phyloP scores from a whole-genome alignment of 2,113 vertebrate genomes.

The Lepidothrix coronata region DNA sequence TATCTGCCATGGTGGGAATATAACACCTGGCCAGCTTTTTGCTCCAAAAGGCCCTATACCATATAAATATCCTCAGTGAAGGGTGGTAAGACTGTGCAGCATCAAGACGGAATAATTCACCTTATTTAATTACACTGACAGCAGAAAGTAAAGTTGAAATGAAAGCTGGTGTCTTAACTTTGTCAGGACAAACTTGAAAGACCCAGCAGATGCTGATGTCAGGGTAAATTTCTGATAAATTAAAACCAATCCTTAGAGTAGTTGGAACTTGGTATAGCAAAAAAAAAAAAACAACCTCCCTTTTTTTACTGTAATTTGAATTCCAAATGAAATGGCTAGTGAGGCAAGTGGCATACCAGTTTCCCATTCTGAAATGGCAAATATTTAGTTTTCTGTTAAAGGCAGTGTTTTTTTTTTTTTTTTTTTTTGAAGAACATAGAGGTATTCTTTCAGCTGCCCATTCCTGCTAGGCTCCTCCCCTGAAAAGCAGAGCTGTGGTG shows the following conservation, averaged over 20 bases:
- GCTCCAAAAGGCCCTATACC: not conserved
- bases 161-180: not conserved
- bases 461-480: not conserved
- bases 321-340: not conserved
- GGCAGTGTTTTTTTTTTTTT: too few relatives aligned
- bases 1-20: not conserved
- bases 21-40: not conserved
- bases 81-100: not conserved
- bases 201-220: not conserved
- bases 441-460: not conserved
- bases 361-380: not conserved
- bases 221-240: not conserved
- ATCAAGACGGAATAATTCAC: not conserved
- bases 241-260: not conserved
- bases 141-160: not conserved
- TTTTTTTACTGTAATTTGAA: not conserved
- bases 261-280: not conserved
- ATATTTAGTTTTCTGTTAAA: not conserved
- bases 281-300: fast-evolving
- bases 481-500: not conserved
- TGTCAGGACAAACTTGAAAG: not conserved
- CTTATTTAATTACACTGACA: not conserved
- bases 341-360: not conserved
- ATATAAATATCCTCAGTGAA: not conserved
- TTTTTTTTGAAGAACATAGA: too few relatives aligned